Evolutionary conservation across 2,113 vertebrate species (phyloP).

Genomic region (Alligator mississippiensis): DNA sequence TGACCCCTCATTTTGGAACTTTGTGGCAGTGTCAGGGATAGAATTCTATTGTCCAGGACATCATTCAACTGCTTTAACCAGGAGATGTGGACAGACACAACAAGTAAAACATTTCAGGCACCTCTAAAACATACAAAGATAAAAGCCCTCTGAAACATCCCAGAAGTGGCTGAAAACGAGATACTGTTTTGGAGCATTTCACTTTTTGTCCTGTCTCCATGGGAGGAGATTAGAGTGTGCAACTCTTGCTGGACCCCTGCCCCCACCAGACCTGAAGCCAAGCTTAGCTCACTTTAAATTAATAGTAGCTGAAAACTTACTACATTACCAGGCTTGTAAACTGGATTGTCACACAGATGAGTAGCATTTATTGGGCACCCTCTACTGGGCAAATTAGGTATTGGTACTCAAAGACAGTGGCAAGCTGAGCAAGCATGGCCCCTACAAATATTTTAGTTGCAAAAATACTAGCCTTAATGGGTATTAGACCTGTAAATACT

Average conservation of each 20-base stretch:
- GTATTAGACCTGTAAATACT: neutral
- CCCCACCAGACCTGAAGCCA: neutral
- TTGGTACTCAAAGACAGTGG: neutral
- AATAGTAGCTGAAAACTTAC: neutral
- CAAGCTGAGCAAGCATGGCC: neutral
- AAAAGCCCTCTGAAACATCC: too few relatives aligned
- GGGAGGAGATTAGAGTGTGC: neutral
- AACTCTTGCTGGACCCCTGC: neutral
- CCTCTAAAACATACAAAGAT: neutral
- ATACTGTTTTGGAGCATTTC: neutral
- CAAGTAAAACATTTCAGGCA: neutral
- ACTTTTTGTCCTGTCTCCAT: neutral
- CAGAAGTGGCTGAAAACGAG: too few relatives aligned
- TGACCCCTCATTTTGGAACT: neutral
- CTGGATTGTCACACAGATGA: neutral
- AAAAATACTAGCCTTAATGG: neutral
- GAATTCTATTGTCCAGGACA: neutral
- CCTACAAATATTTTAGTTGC: neutral
- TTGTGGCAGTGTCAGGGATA: rapidly evolving
- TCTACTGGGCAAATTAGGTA: constrained; percentile 18
- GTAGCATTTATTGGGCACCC: neutral
- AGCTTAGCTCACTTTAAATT: neutral
- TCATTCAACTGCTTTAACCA: neutral
- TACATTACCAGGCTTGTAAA: neutral
- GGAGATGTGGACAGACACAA: neutral